phyloP scores from a whole-genome alignment of 2,888 invertebrate genomes.

The Ceramica pisi region DNA sequence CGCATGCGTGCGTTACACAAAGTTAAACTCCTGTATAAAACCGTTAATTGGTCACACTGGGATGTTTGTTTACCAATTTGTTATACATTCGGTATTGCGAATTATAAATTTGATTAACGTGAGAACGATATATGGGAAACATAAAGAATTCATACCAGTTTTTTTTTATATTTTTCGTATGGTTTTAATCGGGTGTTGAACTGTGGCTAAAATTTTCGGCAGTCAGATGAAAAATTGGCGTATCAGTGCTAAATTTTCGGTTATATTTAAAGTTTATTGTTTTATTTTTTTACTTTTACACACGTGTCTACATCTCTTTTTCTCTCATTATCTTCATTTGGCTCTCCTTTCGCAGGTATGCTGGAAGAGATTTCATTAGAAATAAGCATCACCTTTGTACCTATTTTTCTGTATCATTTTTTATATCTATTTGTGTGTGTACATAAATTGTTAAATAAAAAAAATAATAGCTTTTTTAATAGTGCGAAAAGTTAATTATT shows the following conservation, averaged over 20 bases:
- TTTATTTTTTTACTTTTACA: no score
- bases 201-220: conserved; percentile 35
- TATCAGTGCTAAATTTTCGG: background rate
- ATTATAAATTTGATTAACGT: conserved; percentile 84
- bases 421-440: no score
- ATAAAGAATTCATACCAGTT: conserved; percentile 61
- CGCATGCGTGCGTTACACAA: conserved; percentile 49
- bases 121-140: conserved; percentile 82
- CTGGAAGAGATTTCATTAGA: no score
- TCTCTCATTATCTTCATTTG: no score
- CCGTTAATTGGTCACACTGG: conserved; percentile 59
- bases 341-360: no score
- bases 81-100: conserved; percentile 81
- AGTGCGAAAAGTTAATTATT: no score
- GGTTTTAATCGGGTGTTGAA: conserved; percentile 61
- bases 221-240: conserved; percentile 7
- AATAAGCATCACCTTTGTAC: no score
- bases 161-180: conserved; percentile 37
- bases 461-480: no score
- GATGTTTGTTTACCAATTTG: conserved; percentile 87
- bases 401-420: no score
- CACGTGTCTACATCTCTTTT: no score
- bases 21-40: conserved; percentile 60
- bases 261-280: no score
- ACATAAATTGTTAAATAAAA: no score